These are phyloP conservation scores for Eilema caniola DNA, from an alignment of 2,888 invertebrate species.

Conservation along the genomic window DNA sequence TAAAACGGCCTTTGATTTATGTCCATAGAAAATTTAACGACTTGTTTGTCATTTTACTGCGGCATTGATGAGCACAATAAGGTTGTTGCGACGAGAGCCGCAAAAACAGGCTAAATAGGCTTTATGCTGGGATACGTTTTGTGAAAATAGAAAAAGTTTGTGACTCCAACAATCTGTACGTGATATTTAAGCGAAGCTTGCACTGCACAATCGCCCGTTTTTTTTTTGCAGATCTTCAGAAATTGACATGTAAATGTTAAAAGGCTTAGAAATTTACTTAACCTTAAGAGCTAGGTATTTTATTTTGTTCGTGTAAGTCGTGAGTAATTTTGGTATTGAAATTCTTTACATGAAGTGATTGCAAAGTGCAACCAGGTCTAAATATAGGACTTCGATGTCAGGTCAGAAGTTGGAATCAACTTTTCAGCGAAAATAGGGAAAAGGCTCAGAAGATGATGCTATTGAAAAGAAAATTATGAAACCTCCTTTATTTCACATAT, in stretches of 20 bases:
- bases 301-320: not conserved
- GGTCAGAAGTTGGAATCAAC: too few species aligned
- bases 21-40: constrained; percentile 68
- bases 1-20: constrained; percentile 64
- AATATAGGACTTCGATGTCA: too few species aligned
- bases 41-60: constrained; percentile 68
- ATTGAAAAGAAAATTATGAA: not conserved
- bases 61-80: constrained; percentile 68
- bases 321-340: not conserved
- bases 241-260: constrained; percentile 46
- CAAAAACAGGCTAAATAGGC: constrained; percentile 69
- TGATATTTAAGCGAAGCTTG: constrained; percentile 36
- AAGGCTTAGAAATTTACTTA: not conserved
- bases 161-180: constrained; percentile 37
- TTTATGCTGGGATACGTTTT: constrained; percentile 55
- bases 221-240: constrained; percentile 43
- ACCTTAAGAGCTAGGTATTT: not conserved
- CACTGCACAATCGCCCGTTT: constrained; percentile 46
- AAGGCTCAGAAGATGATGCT: not conserved
- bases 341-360: not conserved
- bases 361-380: not conserved
- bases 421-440: too few species aligned
- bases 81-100: constrained; percentile 57
- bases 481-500: not conserved
- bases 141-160: constrained; percentile 51